Base-by-base conservation (phyloP, 2,113 vertebrate genomes). In the Brachypteracias leptosomus region DNA sequence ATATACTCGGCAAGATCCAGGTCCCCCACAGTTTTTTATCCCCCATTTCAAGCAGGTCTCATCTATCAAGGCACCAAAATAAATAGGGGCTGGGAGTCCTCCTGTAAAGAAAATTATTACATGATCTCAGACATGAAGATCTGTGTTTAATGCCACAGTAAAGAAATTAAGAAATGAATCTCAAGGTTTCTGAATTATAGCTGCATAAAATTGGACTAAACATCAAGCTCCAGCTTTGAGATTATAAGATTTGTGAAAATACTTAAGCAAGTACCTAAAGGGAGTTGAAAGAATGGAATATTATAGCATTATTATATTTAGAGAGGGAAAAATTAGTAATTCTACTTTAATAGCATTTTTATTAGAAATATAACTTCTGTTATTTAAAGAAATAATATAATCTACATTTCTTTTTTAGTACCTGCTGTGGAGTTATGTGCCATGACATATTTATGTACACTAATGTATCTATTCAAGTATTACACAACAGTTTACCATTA, bases 31-130 rank as follows among this genome's bases (percentile, higher is more conserved):
- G 42, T 87, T 98, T 98, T 93, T 98, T 65, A 96, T 98, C 10
- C 99, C 99, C 99, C 99, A 99, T 28, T 99, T 99, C 97, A 99
- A 97, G 97, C 99, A 99, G 6, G 99, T 99, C 47, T 90, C 80
- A 38, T 99, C 99, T 88, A 99, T 98, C 90, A 99, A 96, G 26
- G 98, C 99, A 68, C 99, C 99, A 19, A 99, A 99, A 95, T 99
- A 99, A 93, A 99, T 98, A 10, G 99, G 98, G 35, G 99, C 98
- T 71, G 99, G 99, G 59, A 99, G 99, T 61, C 99, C 99, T 96
- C 99, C 99, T 99, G 92, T 97, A 52, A 98, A 98, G 80, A 98
- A 98, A 80, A 89, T 42, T 38, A 38, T 75, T 88, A 10, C 9
- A 4, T 42, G 9, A 47, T 38, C 42, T 89, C 40, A 72, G n/a